Evolutionary conservation across 1,140 invertebrate genomes (phyloP), one percentile per base, ranked within the genome.

Genomic region (Diprion similis): DNA sequence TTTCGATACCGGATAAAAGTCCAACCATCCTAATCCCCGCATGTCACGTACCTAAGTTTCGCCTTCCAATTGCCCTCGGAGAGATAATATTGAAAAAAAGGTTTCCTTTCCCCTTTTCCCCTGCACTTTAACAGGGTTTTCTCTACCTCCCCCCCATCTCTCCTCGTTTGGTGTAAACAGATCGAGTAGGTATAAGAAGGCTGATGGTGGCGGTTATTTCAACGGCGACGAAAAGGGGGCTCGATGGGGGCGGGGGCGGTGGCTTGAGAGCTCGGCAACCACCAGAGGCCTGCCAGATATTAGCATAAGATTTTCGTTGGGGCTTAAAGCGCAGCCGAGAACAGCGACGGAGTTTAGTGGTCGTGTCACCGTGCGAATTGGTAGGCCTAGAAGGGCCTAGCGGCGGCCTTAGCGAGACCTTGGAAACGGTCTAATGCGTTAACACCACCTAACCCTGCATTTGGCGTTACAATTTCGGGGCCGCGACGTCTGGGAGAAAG

Each of bases 251-350:
- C 74, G 64, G 68, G 66, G 70, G 72, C 18, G 48, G 48, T n/a
- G 48, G 48, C 48, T 51, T 51, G 48, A 59, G 51, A 59, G 51
- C 51, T 59, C 51, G n/a, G 51, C 51, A 59, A 17, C 51, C 51
- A 9, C 51, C 11, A 17, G 11, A 9, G 51, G 51, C 11, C 51
- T 59, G 11, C n/a, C 51, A 19, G 45, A 75, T 78, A 79, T 79
- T 79, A 79, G 73, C 75, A 77, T 78, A 78, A 75, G 77, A 77
- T 79, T 78, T 72, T 77, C 71, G 24, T 37, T 18, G 47, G 8
- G 67, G 75, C 75, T 78, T 75, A 76, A 59, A 68, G 65, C 51
- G 72, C 66, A 67, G 47, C 24, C 64, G 59, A 73, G 73, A 68
- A 73, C 71, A 76, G 64, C 51, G 75, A 70, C 64, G 71, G 73